Evolutionary conservation across 2,888 invertebrate genomes (phyloP), one percentile per base, ranked within the genome.

Genomic region (Seira musarum): DNA sequence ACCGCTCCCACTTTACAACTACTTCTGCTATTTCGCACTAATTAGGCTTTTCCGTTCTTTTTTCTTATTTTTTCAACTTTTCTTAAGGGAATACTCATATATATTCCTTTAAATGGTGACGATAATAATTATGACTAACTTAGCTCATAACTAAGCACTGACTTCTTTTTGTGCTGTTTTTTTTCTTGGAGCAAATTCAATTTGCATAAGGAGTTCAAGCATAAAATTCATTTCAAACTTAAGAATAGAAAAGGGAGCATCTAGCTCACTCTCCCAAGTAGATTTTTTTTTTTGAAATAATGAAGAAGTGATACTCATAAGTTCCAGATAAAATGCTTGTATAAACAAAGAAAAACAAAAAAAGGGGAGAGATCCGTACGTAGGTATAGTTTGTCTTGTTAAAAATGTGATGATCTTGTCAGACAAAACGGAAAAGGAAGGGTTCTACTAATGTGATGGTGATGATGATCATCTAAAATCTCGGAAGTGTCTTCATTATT

Each of bases 181-280:
- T 68, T 68, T 75, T 68, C 75, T 75, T 68, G 61, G 67, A 68
- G 68, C 60, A 49, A 75, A 75, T 75, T 75, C 75, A 75, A 75
- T 75, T 75, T 75, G 25, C 75, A 75, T 75, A 75, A 75, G 75
- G 75, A 75, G 68, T 61, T 75, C 67, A 75, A 75, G 75, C 75
- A 46, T 46, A 40, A 75, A 75, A 75, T 75, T 75, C 63, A 65
- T 75, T 75, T 30, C 66, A 53, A 53, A 22, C 63, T 72, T 49
- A 67, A 67, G 67, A 49, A 63, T 40, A 40, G 6, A 53, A 53
- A 53, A 53, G 8, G 30, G 8, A 30, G 30, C 30, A 30, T 30
- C 30, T 30, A 30, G 30, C 8, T 30, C 30, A 30, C 30, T 30
- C 30, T 30, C 30, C 30, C 30, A 30, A 5, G 30, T 30, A 53